phyloP scores from a whole-genome alignment of 53 echinoderm and acorn worm genomes.

The Mesocentrotus franciscanus region DNA sequence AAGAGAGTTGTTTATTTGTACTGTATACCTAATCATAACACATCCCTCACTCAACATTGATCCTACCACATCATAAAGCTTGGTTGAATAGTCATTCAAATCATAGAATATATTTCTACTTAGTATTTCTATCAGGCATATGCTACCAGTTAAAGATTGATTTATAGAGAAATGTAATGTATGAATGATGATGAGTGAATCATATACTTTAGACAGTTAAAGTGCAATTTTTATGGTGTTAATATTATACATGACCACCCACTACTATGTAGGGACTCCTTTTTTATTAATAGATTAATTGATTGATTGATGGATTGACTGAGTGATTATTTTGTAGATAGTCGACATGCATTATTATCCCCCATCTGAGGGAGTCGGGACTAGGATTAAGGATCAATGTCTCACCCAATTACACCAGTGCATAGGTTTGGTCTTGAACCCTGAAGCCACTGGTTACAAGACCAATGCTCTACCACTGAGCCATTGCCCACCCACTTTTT shows the following conservation, averaged over 20 bases:
- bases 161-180: neutral
- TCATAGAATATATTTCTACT: neutral
- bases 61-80: conserved; percentile 8
- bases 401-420: no score
- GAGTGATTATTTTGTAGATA: neutral
- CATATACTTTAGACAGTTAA: neutral
- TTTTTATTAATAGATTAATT: neutral
- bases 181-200: neutral
- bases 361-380: no score
- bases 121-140: neutral
- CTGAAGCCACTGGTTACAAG: no score
- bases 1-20: conserved; percentile 41
- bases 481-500: no score
- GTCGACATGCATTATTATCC: no score
- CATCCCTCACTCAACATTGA: neutral
- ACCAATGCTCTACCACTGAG: no score
- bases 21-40: conserved; percentile 29
- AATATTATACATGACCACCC: neutral
- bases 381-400: no score
- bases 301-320: neutral
- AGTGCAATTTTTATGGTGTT: neutral
- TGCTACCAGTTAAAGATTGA: neutral
- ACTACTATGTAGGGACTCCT: neutral
- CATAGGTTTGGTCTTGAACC: no score
- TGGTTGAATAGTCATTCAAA: neutral